Evolutionary conservation across 2,888 invertebrate genomes (phyloP).

Genomic region (Melipona beecheii): DNA sequence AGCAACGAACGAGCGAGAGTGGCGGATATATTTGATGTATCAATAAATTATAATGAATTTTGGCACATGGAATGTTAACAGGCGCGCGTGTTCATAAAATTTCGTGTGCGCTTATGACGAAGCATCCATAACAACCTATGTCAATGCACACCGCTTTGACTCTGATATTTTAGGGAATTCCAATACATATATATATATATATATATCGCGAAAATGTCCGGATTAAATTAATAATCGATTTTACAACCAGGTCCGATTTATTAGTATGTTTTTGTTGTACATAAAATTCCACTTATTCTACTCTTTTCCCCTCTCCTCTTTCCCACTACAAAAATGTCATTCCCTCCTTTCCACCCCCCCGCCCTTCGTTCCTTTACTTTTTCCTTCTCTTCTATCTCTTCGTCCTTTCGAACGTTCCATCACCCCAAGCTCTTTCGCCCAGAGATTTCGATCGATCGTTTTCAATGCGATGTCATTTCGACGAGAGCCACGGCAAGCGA

Average conservation of each 20-base stretch:
- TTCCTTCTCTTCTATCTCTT: not conserved
- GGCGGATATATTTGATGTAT: slow-evolving; percentile 46
- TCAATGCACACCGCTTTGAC: slow-evolving; percentile 37
- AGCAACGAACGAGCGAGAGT: slow-evolving; percentile 19
- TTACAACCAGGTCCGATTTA: slow-evolving; percentile 47
- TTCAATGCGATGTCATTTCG: slow-evolving; percentile 61
- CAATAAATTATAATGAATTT: slow-evolving; percentile 58
- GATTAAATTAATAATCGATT: slow-evolving; percentile 61
- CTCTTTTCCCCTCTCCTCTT: slow-evolving; percentile 2
- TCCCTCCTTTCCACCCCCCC: too few relatives aligned
- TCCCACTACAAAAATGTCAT: not conserved
- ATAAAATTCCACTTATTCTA: slow-evolving; percentile 55
- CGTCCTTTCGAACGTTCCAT: not conserved
- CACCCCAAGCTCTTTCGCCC: slow-evolving; percentile 35
- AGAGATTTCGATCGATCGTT: slow-evolving; percentile 60
- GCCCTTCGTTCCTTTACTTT: not conserved
- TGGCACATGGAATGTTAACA: slow-evolving; percentile 50
- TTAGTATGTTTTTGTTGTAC: slow-evolving; percentile 38
- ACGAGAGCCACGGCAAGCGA: slow-evolving; percentile 51
- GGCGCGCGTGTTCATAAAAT: slow-evolving; percentile 45
- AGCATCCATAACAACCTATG: slow-evolving; percentile 34
- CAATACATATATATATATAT: slow-evolving; percentile 6
- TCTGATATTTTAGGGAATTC: slow-evolving; percentile 45
- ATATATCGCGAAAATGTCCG: slow-evolving; percentile 38
- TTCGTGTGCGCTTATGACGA: slow-evolving; percentile 29